Evolutionary conservation across 2,888 invertebrate genomes (phyloP).

Genomic region (Drosophila tanythrix): DNA sequence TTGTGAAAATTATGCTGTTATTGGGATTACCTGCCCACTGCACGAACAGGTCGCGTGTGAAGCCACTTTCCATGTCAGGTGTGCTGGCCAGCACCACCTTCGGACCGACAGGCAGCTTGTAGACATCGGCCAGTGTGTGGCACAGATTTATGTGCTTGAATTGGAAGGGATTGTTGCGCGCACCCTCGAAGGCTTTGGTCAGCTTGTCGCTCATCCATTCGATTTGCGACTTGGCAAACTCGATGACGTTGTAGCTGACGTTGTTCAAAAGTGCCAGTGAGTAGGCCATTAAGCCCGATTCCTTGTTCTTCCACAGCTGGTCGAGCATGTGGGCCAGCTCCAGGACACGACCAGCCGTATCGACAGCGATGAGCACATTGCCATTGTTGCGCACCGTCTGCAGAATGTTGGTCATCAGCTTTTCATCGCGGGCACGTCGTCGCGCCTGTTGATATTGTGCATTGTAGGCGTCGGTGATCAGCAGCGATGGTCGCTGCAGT

Average conservation of each 20-base stretch:
- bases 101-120: slow-evolving; percentile 92
- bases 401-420: slow-evolving; percentile 97
- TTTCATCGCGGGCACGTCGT: slow-evolving; percentile 96
- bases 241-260: slow-evolving; percentile 98
- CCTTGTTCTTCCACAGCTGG: slow-evolving; percentile 96
- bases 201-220: slow-evolving; percentile 99
- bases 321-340: slow-evolving; percentile 98
- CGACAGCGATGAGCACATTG: slow-evolving; percentile 97
- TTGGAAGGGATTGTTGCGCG: slow-evolving; percentile 97
- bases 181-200: slow-evolving; percentile 95
- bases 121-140: slow-evolving; percentile 95
- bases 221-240: slow-evolving; percentile 99
- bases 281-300: slow-evolving; percentile 97
- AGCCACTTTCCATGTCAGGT: slow-evolving; percentile 97
- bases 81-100: slow-evolving; percentile 98
- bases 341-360: slow-evolving; percentile 98
- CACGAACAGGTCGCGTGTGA: slow-evolving; percentile 96
- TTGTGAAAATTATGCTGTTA: slow-evolving; percentile 97
- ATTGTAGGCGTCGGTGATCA: slow-evolving; percentile 98
- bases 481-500: slow-evolving; percentile 94
- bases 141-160: slow-evolving; percentile 97
- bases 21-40: slow-evolving; percentile 96
- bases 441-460: slow-evolving; percentile 96
- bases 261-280: slow-evolving; percentile 97
- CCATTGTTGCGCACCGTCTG: slow-evolving; percentile 97